Base-by-base conservation (phyloP, 2,888 invertebrate species). In the Pristionchus maxplancki region DNA sequence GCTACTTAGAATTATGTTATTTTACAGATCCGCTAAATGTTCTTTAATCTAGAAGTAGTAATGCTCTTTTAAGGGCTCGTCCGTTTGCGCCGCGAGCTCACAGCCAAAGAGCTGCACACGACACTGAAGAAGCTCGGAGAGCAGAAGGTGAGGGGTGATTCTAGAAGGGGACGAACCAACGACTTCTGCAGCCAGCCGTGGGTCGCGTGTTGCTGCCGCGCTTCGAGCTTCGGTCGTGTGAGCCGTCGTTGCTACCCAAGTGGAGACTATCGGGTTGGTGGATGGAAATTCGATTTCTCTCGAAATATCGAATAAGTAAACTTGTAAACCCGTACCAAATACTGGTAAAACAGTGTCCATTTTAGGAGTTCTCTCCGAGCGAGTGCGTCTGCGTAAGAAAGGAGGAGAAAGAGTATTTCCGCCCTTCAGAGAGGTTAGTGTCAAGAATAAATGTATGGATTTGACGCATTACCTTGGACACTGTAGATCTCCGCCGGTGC, bases 221-320 rank as follows among this genome's bases (percentile, higher is more conserved):
- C 6, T 6, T 78, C 28, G 48, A 78, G 24, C 78, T 78, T 0
- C 78, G 44, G 13, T 48, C 44, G n/a, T 28, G 44, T 48, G 78
- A 40, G 44, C 44, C 78, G n/a, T 78, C 78, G 8, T n/a, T 78
- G 44, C 78, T 78, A 13, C 78, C 78, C 48, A 78, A 78, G 48
- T 78, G 78, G 78, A 44, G 78, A 44, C 78, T 78, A n/a, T 78
- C 78, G 48, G 78, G 78, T 78, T 24, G 28, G 78, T 78, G 9
- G 8, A n/a, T n/a, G n/a, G n/a, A n/a, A n/a, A n/a, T n/a, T n/a
- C n/a, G n/a, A n/a, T n/a, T n/a, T n/a, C n/a, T n/a, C n/a, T n/a
- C n/a, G n/a, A n/a, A n/a, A n/a, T n/a, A n/a, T n/a, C n/a, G n/a
- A n/a, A n/a, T n/a, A n/a, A n/a, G n/a, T n/a, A n/a, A n/a, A n/a